Evolutionary conservation across 2,888 invertebrate genomes (phyloP).

Genomic region (Philereme vetulata): DNA sequence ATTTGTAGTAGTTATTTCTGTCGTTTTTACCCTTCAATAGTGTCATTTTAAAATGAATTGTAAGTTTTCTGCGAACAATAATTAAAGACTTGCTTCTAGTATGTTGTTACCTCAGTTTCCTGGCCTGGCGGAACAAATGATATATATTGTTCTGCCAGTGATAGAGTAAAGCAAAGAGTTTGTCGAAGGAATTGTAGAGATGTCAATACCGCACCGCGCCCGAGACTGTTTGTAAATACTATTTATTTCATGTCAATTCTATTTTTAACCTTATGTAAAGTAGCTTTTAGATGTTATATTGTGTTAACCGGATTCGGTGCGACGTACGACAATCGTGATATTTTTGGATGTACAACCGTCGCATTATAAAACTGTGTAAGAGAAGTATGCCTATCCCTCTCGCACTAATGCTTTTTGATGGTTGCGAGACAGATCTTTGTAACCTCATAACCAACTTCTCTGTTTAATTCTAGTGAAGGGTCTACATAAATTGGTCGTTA

Average conservation of each 20-base stretch:
- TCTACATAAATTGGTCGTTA: not conserved
- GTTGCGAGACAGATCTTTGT: no score
- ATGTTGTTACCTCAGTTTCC: no score
- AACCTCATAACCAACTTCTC: not conserved
- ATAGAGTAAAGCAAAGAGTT: slow-evolving; percentile 54
- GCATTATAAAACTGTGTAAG: slow-evolving; percentile 44
- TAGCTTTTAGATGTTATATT: slow-evolving; percentile 43
- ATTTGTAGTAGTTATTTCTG: not conserved
- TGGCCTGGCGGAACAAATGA: no score
- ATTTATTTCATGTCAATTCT: slow-evolving; percentile 56
- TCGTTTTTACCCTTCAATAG: no score
- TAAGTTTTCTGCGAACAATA: no score
- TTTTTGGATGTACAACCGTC: slow-evolving; percentile 61
- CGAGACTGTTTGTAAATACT: slow-evolving; percentile 61
- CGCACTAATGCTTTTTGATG: no score
- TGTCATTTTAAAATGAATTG: no score
- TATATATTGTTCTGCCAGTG: no score
- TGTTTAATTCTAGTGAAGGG: not conserved
- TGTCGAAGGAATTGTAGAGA: slow-evolving; percentile 62
- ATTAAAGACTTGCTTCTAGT: no score
- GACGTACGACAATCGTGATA: slow-evolving; percentile 56
- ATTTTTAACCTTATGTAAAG: slow-evolving; percentile 43
- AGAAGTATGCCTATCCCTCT: not conserved
- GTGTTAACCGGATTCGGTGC: slow-evolving; percentile 38
- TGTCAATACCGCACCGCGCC: slow-evolving; percentile 48